phyloP scores from a whole-genome alignment of 2,113 vertebrate species.

The Polypterus bichir region DNA sequence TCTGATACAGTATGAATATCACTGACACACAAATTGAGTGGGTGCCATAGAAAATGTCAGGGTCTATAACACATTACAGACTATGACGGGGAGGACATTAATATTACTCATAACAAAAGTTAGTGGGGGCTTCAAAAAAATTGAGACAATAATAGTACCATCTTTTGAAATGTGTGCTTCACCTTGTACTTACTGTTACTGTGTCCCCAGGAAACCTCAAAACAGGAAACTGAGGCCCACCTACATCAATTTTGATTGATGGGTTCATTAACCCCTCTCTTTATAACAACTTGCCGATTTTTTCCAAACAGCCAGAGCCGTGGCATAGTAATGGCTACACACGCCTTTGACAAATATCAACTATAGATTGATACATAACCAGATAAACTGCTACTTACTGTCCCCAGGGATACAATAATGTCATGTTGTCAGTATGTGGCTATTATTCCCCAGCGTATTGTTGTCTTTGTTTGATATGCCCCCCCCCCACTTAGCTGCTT shows the following conservation, averaged over 20 bases:
- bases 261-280: too few species aligned
- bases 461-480: conserved; percentile 16
- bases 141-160: too few species aligned
- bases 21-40: neutral
- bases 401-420: neutral
- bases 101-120: neutral
- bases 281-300: too few species aligned
- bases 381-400: neutral
- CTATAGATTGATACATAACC: neutral
- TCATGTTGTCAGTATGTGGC: conserved; percentile 4
- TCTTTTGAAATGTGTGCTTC: too few species aligned
- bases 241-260: neutral
- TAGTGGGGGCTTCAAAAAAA: conserved; percentile 18
- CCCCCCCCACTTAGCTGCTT: conserved; percentile 15
- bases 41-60: neutral
- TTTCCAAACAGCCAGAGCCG: too few species aligned
- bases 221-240: neutral
- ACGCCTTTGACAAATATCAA: neutral
- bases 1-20: neutral
- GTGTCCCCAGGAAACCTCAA: neutral
- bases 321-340: neutral
- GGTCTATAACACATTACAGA: neutral
- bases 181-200: too few species aligned
- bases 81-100: neutral
- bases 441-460: conserved; percentile 18